phyloP scores from a whole-genome alignment of 2,797 vertebrate species.

The Yasuhikotakia modesta region DNA sequence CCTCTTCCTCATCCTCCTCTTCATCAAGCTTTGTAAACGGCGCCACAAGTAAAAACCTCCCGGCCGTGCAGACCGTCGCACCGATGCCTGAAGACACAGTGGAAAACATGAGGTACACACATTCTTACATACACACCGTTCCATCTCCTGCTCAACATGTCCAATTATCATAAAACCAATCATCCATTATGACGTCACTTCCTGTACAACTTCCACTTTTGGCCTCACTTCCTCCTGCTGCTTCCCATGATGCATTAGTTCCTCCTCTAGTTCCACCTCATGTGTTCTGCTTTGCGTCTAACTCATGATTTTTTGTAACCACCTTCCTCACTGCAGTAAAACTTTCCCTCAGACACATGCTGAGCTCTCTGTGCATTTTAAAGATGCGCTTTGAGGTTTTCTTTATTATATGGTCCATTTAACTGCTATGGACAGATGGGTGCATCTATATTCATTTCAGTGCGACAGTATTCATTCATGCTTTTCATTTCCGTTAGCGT shows the following conservation, averaged over 20 bases:
- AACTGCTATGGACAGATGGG: background rate
- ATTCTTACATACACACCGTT: background rate
- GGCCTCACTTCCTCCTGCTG: conserved; percentile 6
- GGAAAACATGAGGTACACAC: conserved; percentile 93
- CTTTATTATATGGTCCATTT: background rate
- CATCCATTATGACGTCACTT: conserved; percentile 27
- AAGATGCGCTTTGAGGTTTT: conserved; percentile 5
- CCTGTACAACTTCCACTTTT: background rate
- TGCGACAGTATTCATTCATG: conserved; percentile 8
- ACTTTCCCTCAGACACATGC: background rate
- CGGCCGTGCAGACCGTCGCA: conserved; percentile 96
- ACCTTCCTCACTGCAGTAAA: background rate
- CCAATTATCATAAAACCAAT: background rate
- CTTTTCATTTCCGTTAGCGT: conserved; percentile 10
- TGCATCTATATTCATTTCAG: conserved; percentile 28
- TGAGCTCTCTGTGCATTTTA: too few species aligned
- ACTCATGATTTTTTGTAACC: conserved; percentile 43
- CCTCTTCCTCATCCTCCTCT: conserved; percentile 94
- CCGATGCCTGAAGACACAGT: conserved; percentile 98
- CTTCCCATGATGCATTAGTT: conserved; percentile 24
- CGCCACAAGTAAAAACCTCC: conserved; percentile 97
- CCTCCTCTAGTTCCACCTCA: conserved; percentile 1
- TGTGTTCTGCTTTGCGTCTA: conserved; percentile 12
- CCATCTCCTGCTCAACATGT: conserved; percentile 4
- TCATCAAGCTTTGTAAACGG: conserved; percentile 98